Evolutionary conservation across 2,113 vertebrate species (phyloP), one percentile per base, ranked within the genome.

Genomic region (Syrrhaptes paradoxus): DNA sequence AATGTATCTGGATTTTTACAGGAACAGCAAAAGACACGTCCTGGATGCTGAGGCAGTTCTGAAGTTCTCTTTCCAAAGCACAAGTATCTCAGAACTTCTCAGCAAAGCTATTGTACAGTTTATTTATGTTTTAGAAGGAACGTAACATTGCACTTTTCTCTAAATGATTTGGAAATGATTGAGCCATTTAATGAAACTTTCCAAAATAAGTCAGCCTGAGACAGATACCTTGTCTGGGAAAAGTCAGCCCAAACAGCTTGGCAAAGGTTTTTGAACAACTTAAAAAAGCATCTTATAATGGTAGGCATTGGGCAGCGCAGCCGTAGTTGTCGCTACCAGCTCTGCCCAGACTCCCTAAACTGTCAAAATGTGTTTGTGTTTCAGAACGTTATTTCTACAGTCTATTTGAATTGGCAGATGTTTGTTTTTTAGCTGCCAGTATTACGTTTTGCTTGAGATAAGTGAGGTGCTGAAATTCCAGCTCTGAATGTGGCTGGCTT

Each of bases 341-440:
- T 91, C 73, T 96, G 80, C 62, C 91, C 81, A 87, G 88, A 81
- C 58, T 94, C 68, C 63, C 82, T 81, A 46, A 87, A 95, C 91
- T 96, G 93, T 96, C 95, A 96, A 59, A 93, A 94, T 71, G 52
- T 88, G 79, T 97, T 96, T 96, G 81, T 96, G 67, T 89, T 96
- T 92, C 90, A 93, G 95, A 77, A 86, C 72, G 52, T 94, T 96
- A 90, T 66, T 95, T 94, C 92, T 93, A 19, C 90, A 94, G 68
- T 83, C 79, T 92, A 95, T 93, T 88, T 88, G 85, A 96, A 88
- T 29, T 96, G 95, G 90, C 96, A 96, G 87, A 76, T 94, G 87
- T 97, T 97, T 97, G 95, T 77, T 96, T 96, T 96, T 96, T 80
- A 87, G 86, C 95, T 96, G 91, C 85, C 94, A 96, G 68, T 75